Base-by-base conservation (phyloP, 1,140 invertebrate genomes). In the Chlorops oryzae region DNA sequence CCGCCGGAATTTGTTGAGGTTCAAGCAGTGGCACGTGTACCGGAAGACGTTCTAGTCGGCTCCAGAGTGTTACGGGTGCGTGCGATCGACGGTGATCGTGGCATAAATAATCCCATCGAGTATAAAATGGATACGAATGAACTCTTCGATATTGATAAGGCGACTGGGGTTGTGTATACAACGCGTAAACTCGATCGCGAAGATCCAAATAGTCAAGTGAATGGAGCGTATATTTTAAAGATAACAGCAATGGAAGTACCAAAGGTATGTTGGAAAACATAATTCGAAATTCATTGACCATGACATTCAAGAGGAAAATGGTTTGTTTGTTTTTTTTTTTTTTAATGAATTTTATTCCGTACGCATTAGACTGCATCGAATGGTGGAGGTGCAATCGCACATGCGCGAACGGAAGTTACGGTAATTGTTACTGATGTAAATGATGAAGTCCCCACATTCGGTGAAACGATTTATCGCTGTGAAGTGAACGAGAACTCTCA, bases 381-480 rank as follows among this genome's bases (percentile, higher is more conserved):
- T 23, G 1, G 87, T 93, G 72, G 85, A 54, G 13, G 17, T 65
- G 60, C 85, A 58, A 48, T 87, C 87, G 5, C 64, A 81, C 18
- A 80, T 44, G 84, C 86, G 1, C 85, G 81, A 6, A 96, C 92
- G 1, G 89, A 96, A 74, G 86, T 96, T 0, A 96, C 92, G 1
- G 82, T 98, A 25, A 91, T 95, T 48, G 77, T 98, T 7, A 86
- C 83, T n/a, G 94, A 98, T 75, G 84, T 96, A 1, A 96, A 97
- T 70, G 94, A 97, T 75, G 92, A 96, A 75, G 85, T 81, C 3
- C 93, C 94, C 6, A 82, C 76, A 32, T 98, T 97, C 67, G 78
- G 83, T 32, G 88, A 84, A 60, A 58, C 74, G 0, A 70, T 77
- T 47, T 97, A 97, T 74, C 76, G 86, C 15, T 92, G 89, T 23